A percentile compares a stretch with the other conserved stretches of the same genome.
These are phyloP conservation scores for Malacosoma neustria DNA, from an alignment of 2,888 invertebrate species.

Conservation along the genomic window DNA sequence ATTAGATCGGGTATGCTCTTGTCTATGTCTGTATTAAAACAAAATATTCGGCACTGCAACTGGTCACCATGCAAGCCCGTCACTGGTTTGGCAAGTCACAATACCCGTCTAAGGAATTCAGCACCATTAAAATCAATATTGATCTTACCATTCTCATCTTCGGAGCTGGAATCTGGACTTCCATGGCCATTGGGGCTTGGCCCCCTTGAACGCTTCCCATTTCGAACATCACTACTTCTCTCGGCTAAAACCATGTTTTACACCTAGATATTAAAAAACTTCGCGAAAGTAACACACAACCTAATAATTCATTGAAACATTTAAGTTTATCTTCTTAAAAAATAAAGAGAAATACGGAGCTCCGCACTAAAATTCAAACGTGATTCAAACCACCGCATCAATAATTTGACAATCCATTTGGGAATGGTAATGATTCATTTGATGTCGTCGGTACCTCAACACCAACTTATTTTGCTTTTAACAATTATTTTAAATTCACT, in stretches of 20 bases:
- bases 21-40: no score
- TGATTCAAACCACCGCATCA: conserved; percentile 76
- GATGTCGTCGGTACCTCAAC: conserved; percentile 52
- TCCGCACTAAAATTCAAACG: conserved; percentile 69
- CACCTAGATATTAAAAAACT: conserved; percentile 33
- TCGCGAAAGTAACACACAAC: conserved; percentile 26
- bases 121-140: neutral
- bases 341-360: conserved; percentile 42
- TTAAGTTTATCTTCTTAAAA: conserved; percentile 10
- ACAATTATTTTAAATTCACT: conserved; percentile 1
- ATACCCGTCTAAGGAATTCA: neutral
- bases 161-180: conserved; percentile 87
- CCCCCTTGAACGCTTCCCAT: conserved; percentile 91
- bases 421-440: conserved; percentile 36
- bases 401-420: conserved; percentile 66
- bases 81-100: neutral
- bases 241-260: conserved; percentile 90
- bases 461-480: conserved; percentile 33
- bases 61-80: conserved; percentile 2
- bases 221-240: conserved; percentile 88
- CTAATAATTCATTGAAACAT: conserved; percentile 20
- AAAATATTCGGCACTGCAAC: conserved; percentile 1
- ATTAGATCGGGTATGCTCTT: no score
- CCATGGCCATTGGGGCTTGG: conserved; percentile 92
- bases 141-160: conserved; percentile 86